Base-by-base conservation (phyloP, 2,797 vertebrate genomes). In the Urocyon cinereoargenteus region DNA sequence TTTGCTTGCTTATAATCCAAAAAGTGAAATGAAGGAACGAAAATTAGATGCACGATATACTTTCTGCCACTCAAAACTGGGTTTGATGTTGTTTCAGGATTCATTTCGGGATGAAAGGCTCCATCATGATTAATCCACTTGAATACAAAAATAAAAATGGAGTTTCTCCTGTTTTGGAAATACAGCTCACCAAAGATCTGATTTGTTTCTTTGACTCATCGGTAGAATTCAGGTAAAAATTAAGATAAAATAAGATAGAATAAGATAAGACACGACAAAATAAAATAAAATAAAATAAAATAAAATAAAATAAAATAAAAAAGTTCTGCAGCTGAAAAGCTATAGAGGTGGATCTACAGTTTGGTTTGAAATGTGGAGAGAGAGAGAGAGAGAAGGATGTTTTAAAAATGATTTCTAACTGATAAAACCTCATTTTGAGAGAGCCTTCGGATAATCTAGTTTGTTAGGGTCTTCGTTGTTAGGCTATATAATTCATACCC, bases 61-160 rank as follows among this genome's bases (percentile, higher is more conserved):
- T 93, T 62, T 68, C 53, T 78, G 22, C 12, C 66, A 51, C 3
- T 92, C 53, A 97, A 40, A 96, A 68, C 66, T 90, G 19, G 85
- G 4, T 97, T 96, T 98, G 78, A 86, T 45, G 98, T 90, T 81
- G 24, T 97, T 97, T 13, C 1, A 99, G 99, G 98, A 98, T 99
- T 98, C 99, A 99, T 98, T 99, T 99, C 22, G 99, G 99, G 64
- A 99, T 99, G 99, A 99, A 99, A 5, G 99, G 99, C 87, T 99
- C 99, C n/a, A 97, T 99, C 98, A 64, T 93, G 84, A 99, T 99
- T 98, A 99, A 99, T 98, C 98, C 99, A 75, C 93, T 93, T 34
- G 97, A 98, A 95, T 98, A 68, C 88, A 99, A 98, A 97, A 98
- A 98, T 45, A 98, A 97, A 97, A 98, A 96, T 45, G 98, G 98